These are phyloP conservation scores for Cyphomyrus discorhynchus DNA, from an alignment of 2,113 vertebrate genomes.

Conservation along the genomic window DNA sequence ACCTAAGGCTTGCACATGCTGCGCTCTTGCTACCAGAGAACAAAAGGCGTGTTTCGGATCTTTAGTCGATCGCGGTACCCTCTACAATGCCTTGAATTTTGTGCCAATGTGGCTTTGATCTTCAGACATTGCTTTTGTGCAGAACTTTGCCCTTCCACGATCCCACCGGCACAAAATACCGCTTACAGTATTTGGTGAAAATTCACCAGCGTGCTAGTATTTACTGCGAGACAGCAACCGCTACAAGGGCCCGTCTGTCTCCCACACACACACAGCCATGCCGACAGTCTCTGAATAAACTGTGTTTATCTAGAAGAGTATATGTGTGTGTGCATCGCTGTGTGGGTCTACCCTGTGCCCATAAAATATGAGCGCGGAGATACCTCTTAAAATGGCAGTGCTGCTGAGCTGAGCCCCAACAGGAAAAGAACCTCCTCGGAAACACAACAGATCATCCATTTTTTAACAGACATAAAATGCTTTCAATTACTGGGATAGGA, in stretches of 20 bases:
- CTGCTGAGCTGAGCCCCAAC: not conserved
- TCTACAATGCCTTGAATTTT: not conserved
- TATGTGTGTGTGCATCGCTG: not conserved
- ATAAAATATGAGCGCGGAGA: constrained; percentile 13
- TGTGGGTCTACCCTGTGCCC: not conserved
- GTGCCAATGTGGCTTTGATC: not conserved
- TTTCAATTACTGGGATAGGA: constrained; percentile 37
- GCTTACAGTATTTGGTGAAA: not conserved
- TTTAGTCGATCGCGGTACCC: constrained; percentile 18
- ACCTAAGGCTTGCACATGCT: not conserved
- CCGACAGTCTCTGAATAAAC: not conserved
- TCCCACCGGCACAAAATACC: not conserved
- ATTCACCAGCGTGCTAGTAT: not conserved
- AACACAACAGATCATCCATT: constrained; percentile 30
- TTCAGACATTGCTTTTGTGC: not conserved
- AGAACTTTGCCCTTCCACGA: not conserved
- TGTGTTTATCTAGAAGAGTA: not conserved
- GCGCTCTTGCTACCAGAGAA: constrained; percentile 15
- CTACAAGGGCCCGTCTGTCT: not conserved
- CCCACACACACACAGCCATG: not conserved
- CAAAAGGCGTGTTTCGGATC: constrained; percentile 24
- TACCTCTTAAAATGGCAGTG: constrained; percentile 22
- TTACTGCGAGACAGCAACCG: not conserved
- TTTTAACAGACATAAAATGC: constrained; percentile 33
- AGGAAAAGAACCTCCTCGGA: not conserved